Evolutionary conservation across 2,113 vertebrate species (phyloP).

Genomic region (Euleptes europaea): DNA sequence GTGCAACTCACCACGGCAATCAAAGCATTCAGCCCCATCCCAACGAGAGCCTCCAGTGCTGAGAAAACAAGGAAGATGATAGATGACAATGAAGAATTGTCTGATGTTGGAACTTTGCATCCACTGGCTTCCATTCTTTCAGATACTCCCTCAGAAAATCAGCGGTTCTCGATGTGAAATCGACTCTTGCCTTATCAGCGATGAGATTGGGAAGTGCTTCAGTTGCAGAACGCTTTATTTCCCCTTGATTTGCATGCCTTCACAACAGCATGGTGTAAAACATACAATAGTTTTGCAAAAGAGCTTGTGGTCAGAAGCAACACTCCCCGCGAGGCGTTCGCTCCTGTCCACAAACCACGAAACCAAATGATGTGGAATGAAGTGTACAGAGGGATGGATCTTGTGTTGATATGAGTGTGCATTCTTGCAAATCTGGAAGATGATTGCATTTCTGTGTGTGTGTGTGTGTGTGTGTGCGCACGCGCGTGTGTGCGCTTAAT

Average conservation of each 20-base stretch:
- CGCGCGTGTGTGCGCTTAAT: too few relatives aligned
- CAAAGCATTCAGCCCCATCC: neutral
- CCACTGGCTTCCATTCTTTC: neutral
- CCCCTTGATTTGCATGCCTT: neutral
- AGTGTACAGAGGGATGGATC: too few relatives aligned
- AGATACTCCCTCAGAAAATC: neutral
- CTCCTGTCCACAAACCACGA: neutral
- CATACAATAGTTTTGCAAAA: neutral
- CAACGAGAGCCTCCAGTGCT: neutral
- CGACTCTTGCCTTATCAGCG: neutral
- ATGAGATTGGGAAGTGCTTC: neutral
- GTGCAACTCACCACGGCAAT: neutral
- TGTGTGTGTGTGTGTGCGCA: neutral
- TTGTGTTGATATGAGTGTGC: neutral
- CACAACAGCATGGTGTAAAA: neutral
- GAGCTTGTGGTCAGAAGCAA: neutral
- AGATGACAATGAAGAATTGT: too few relatives aligned
- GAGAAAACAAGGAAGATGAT: neutral
- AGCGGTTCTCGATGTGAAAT: neutral
- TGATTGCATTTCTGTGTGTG: neutral
- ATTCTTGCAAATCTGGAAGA: neutral
- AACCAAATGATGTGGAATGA: neutral
- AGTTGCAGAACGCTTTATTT: neutral
- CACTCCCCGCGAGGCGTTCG: neutral
- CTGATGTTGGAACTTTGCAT: neutral